Base-by-base conservation (phyloP, 2,797 vertebrate genomes). In the Echiichthys vipera region DNA sequence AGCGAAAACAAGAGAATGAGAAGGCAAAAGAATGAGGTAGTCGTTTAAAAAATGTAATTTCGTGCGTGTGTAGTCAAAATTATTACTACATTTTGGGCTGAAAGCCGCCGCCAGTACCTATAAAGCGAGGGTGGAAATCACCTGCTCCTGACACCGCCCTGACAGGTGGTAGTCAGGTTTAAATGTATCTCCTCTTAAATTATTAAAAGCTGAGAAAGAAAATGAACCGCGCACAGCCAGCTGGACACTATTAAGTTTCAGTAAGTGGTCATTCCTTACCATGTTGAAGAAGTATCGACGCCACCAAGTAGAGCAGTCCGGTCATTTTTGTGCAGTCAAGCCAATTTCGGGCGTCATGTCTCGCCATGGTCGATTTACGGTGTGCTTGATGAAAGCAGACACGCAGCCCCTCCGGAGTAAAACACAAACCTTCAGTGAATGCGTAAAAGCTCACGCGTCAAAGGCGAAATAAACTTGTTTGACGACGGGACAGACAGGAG, bases 311-410 rank as follows among this genome's bases (percentile, higher is more conserved):
- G 47, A 94, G 73, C 37, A 92, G 83, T 83, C 83, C 84, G 71
- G 61, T 56, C 68, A 84, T 87, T 71, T 78, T 82, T 8, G 66
- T 62, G 75, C 53, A 73, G 78, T 76, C 75, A 8, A 45, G 65
- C 80, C 76, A 74, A 27, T 80, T 85, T 80, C 65, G 86, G 74
- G 63, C 83, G 83, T 90, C 86, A 76, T 27, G 83, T 90, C 80
- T 93, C 85, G 80, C 90, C 86, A 92, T 92, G 84, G 83, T 75
- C 66, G 81, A 66, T 85, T n/a, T 63, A 77, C 34, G 57, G 40
- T 89, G 83, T 81, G 72, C 54, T 66, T 36, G 9, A 5, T 7
- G 58, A 74, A 77, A 65, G 27, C 67, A 45, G 59, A 40, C 63
- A 37, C 74, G 24, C 40, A 45, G 69, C 78, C 22, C 77, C 47